phyloP scores from a whole-genome alignment of 92 coral and sea anemone species.

The Phenganax marumi region DNA sequence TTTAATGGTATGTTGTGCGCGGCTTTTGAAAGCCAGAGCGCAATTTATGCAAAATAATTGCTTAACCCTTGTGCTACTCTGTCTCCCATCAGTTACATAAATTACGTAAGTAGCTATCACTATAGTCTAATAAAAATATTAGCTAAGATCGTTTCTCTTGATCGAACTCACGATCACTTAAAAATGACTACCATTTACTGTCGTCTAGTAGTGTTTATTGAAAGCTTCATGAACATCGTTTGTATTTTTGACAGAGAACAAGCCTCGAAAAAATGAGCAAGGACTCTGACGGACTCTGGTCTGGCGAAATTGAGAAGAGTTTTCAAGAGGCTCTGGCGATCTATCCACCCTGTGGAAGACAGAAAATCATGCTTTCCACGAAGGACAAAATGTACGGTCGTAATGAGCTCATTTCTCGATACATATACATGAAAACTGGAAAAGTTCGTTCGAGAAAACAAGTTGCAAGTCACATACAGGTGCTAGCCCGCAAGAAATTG shows the following conservation, averaged over 20 bases:
- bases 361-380: slow-evolving; percentile 96
- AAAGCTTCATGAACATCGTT: neutral
- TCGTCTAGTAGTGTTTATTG: neutral
- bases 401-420: slow-evolving; percentile 92
- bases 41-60: too few species aligned
- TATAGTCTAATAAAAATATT: too few species aligned
- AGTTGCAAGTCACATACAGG: slow-evolving; percentile 99
- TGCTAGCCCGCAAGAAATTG: slow-evolving; percentile 88
- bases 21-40: too few species aligned
- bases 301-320: slow-evolving; percentile 95
- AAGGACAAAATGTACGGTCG: slow-evolving; percentile 99
- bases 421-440: slow-evolving; percentile 96
- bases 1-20: too few species aligned
- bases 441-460: slow-evolving; percentile 96
- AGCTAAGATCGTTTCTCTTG: neutral
- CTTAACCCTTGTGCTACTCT: too few species aligned
- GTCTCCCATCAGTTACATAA: too few species aligned
- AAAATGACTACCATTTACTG: neutral
- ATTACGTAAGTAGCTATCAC: too few species aligned
- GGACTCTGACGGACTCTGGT: slow-evolving; percentile 94
- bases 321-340: slow-evolving; percentile 98
- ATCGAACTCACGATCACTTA: neutral
- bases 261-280: slow-evolving; percentile 33
- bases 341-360: slow-evolving; percentile 99
- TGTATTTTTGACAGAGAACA: neutral